Evolutionary conservation across 1,140 invertebrate genomes (phyloP).

Genomic region (Macrosteles quadrilineatus): DNA sequence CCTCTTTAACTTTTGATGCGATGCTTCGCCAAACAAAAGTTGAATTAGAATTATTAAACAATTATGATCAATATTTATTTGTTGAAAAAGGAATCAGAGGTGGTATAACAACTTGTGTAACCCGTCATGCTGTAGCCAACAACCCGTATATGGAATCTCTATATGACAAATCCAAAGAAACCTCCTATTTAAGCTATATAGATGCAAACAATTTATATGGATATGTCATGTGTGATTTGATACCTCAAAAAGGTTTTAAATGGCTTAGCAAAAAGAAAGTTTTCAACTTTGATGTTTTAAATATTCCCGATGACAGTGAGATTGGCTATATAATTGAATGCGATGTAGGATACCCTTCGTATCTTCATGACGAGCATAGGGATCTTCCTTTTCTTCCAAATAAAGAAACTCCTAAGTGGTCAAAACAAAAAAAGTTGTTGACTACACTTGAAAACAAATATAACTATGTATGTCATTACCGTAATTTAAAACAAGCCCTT

Average conservation of each 20-base stretch:
- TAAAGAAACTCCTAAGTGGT: no score
- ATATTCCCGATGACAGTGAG: background rate
- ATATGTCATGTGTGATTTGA: background rate
- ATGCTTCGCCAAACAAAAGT: constrained; percentile 13
- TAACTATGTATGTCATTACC: no score
- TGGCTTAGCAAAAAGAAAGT: background rate
- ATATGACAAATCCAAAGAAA: background rate
- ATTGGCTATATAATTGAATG: constrained; percentile 45
- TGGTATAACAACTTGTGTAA: constrained; percentile 36
- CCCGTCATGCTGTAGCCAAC: background rate
- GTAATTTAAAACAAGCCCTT: no score
- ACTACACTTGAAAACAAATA: no score
- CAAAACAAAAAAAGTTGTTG: no score
- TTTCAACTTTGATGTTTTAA: background rate
- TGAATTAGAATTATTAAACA: constrained; percentile 37
- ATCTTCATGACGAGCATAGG: constrained; percentile 45
- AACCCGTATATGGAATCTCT: background rate
- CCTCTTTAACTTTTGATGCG: constrained; percentile 18
- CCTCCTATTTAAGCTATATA: background rate
- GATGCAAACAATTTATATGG: background rate
- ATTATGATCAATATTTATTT: constrained; percentile 45
- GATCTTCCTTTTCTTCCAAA: constrained; percentile 50
- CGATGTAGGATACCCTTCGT: constrained; percentile 37
- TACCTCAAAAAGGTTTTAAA: background rate
- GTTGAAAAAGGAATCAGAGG: constrained; percentile 45